A percentile compares a stretch with the other conserved stretches of the same genome.
These are phyloP conservation scores for Gnathonemus echidnorhynchus DNA, from an alignment of 2,113 vertebrate species.

Conservation along the genomic window DNA sequence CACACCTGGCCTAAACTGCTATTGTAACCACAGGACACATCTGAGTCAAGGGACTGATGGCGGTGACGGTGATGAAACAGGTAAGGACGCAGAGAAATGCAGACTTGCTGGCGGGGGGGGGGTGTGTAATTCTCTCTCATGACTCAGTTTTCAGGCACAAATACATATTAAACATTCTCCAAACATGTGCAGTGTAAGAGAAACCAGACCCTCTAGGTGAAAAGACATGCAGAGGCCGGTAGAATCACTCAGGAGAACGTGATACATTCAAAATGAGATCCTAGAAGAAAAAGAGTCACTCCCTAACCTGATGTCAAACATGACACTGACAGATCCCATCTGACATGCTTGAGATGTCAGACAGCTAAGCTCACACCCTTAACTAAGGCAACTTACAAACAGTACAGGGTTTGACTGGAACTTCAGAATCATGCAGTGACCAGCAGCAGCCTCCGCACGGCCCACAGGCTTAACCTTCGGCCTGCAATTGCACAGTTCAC, in stretches of 20 bases:
- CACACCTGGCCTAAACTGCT: background rate
- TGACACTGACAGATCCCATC: background rate
- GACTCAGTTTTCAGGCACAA: background rate
- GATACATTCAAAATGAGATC: background rate
- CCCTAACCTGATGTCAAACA: background rate
- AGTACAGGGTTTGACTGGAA: background rate
- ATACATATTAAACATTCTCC: background rate
- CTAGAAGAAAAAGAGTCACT: background rate
- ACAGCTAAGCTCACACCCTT: background rate
- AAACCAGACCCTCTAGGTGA: background rate
- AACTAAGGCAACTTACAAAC: background rate
- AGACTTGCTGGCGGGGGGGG: background rate
- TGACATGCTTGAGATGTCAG: background rate
- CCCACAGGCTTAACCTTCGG: background rate
- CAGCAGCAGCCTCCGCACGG: background rate
- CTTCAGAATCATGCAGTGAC: background rate
- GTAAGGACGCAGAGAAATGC: background rate
- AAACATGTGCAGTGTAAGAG: background rate
- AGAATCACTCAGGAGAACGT: background rate
- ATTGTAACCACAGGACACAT: background rate
- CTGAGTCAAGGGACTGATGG: background rate
- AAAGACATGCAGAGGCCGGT: background rate
- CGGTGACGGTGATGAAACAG: background rate
- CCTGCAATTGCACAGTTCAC: background rate
- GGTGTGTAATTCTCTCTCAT: background rate